Conservation (phyloP, 1,140 invertebrate species). For the Brachionus rotundiformis region DNA sequence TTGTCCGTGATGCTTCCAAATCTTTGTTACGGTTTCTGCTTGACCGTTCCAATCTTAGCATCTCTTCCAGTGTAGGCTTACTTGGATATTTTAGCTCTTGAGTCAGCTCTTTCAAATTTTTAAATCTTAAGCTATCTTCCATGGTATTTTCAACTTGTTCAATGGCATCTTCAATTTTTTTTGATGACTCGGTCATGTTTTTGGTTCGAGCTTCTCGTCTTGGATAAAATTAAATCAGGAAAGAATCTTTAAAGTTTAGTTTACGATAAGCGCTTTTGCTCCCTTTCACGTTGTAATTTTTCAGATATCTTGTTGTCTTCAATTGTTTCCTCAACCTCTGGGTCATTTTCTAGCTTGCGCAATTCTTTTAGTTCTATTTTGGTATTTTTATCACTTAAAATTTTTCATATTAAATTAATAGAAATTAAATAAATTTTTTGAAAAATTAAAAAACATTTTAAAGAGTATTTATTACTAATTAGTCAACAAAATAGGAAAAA, state of each 20-base stretch:
- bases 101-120: conserved; percentile 39
- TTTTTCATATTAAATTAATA: no score
- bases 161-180: conserved; percentile 43
- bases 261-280: conserved; percentile 34
- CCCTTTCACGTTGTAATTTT: conserved; percentile 31
- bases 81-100: conserved; percentile 29
- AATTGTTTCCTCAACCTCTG: conserved; percentile 34
- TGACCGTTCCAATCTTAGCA: conserved; percentile 3
- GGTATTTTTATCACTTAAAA: neutral
- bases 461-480: no score
- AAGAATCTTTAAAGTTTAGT: neutral
- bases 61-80: conserved; percentile 26
- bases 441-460: neutral
- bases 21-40: conserved; percentile 26
- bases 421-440: neutral
- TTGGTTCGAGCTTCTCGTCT: conserved; percentile 40
- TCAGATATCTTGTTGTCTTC: conserved; percentile 33
- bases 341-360: neutral
- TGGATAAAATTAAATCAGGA: neutral
- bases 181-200: conserved; percentile 41
- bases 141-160: conserved; percentile 38
- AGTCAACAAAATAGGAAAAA: no score
- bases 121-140: conserved; percentile 42
- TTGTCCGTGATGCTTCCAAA: neutral
- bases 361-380: neutral